Conservation (phyloP, 2,797 vertebrate species). For the Poecilia wingei region DNA sequence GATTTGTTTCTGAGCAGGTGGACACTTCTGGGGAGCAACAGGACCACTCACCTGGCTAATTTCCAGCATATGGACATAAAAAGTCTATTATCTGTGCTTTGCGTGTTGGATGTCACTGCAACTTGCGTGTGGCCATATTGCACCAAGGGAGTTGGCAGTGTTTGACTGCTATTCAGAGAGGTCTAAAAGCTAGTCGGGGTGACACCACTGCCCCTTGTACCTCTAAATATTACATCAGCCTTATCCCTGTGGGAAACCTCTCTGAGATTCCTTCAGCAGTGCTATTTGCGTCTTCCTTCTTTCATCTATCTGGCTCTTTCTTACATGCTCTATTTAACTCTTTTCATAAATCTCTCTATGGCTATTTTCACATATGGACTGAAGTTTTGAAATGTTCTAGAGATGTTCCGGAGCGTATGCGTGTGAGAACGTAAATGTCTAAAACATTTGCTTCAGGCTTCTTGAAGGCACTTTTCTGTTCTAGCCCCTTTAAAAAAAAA, state of each 20-base stretch:
- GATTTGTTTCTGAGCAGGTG: not conserved
- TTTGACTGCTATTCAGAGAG: conserved; percentile 78
- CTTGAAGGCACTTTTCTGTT: not conserved
- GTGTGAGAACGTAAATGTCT: conserved; percentile 3
- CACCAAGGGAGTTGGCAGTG: conserved; percentile 55
- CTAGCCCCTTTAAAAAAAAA: not conserved
- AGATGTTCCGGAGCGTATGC: not conserved
- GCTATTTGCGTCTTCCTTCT: conserved; percentile 63
- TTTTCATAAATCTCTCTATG: conserved; percentile 37
- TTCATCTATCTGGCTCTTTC: conserved; percentile 31
- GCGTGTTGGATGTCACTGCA: conserved; percentile 40
- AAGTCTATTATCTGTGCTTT: conserved; percentile 35
- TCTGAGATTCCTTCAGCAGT: conserved; percentile 54
- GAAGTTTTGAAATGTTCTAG: not conserved
- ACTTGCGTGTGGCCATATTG: conserved; percentile 44
- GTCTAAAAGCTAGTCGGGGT: conserved; percentile 75
- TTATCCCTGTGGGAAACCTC: conserved; percentile 57
- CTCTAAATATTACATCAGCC: conserved; percentile 77
- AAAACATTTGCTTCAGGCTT: not conserved
- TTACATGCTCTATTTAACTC: conserved; percentile 23
- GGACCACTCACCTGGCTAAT: conserved; percentile 2
- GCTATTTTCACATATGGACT: conserved; percentile 10
- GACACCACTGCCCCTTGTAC: conserved; percentile 71
- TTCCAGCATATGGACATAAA: conserved; percentile 30
- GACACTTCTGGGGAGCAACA: conserved; percentile 11